Conservation (phyloP, 2,113 vertebrate genomes). For the Melanocharis versteri region DNA sequence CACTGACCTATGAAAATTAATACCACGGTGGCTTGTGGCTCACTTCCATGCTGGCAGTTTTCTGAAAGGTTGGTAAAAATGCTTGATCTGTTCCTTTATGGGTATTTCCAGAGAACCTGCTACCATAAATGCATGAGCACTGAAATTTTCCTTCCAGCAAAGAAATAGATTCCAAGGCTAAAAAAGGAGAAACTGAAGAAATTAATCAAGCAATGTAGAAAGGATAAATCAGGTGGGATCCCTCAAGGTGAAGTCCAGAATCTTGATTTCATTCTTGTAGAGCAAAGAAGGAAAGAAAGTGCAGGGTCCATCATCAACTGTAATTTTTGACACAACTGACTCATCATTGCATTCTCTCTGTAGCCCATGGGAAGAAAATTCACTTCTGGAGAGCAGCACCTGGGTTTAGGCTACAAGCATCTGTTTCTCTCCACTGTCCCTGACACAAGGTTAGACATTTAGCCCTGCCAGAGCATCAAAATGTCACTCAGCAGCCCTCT, state of each 20-base stretch:
- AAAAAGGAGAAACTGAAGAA: not conserved
- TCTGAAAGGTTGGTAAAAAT: not conserved
- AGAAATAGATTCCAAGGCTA: not conserved
- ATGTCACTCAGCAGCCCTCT: not conserved
- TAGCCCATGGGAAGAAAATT: not conserved
- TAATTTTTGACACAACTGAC: not conserved
- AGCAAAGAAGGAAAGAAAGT: not conserved
- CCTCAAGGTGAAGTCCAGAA: not conserved
- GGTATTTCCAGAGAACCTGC: not conserved
- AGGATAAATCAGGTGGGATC: not conserved
- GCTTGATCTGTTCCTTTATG: not conserved
- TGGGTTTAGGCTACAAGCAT: not conserved
- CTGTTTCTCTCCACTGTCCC: not conserved
- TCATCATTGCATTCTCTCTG: not conserved
- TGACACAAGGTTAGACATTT: not conserved
- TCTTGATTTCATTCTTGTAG: not conserved
- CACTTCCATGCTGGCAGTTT: not conserved
- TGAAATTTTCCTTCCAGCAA: not conserved
- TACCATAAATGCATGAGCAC: not conserved
- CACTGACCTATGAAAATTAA: not conserved
- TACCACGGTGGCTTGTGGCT: not conserved
- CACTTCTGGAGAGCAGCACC: not conserved
- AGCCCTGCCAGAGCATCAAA: not conserved
- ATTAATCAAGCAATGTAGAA: not conserved
- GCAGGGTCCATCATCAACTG: accelerated